Percentiles rank a stretch among this genome's conserved stretches.
Conservation (phyloP, 2,888 invertebrate species). For the Euphydryas editha region DNA sequence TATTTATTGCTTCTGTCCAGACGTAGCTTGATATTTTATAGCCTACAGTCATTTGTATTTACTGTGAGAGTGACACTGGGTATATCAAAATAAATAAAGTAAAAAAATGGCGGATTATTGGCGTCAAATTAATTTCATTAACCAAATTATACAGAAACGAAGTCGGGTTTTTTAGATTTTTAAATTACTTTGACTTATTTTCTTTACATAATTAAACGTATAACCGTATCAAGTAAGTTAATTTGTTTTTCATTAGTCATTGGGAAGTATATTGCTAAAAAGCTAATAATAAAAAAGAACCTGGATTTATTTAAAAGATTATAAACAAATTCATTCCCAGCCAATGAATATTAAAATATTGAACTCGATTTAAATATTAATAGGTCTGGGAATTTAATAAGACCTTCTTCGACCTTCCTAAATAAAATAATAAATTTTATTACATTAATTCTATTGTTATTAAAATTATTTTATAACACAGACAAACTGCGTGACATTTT, state of each 20-base stretch:
- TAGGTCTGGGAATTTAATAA: background rate
- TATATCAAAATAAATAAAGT: too few relatives aligned
- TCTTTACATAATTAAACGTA: background rate
- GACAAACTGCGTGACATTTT: too few relatives aligned
- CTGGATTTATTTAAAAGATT: background rate
- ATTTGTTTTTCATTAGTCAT: background rate
- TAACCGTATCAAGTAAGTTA: background rate
- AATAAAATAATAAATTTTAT: slow-evolving; percentile 1
- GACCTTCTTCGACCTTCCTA: slow-evolving; percentile 1
- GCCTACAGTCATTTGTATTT: too few relatives aligned
- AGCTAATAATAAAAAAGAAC: background rate
- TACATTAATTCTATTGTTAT: background rate
- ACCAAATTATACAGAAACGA: too few relatives aligned
- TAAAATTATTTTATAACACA: too few relatives aligned
- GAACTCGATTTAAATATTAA: background rate
- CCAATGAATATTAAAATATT: background rate
- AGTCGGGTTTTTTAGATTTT: too few relatives aligned
- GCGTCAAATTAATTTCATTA: too few relatives aligned
- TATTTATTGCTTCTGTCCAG: too few relatives aligned
- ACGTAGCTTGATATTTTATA: too few relatives aligned
- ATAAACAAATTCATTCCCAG: background rate
- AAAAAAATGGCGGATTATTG: too few relatives aligned
- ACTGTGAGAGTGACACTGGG: too few relatives aligned
- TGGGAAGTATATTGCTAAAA: background rate
- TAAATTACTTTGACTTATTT: too few relatives aligned